phyloP scores from a whole-genome alignment of 2,888 invertebrate genomes.

The Anorthoa munda region DNA sequence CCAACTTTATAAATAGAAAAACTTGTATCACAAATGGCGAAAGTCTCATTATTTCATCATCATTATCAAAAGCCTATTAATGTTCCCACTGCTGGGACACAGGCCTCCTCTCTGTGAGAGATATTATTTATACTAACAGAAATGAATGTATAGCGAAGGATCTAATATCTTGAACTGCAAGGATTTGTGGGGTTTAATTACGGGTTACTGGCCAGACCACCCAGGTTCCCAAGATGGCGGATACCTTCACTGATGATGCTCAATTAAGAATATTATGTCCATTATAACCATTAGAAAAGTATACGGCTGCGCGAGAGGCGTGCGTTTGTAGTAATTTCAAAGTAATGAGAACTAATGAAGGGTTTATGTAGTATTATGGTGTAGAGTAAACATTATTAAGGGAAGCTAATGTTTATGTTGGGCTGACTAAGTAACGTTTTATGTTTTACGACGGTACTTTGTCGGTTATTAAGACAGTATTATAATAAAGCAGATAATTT shows the following conservation, averaged over 20 bases:
- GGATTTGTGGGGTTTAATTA: constrained; percentile 72
- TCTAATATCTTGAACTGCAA: constrained; percentile 51
- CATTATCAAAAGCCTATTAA: no score
- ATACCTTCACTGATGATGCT: constrained; percentile 62
- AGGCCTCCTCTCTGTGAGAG: no score
- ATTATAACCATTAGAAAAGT: constrained; percentile 71
- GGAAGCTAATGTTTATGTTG: constrained; percentile 21
- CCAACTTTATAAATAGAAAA: constrained; percentile 46
- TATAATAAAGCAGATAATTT: not conserved
- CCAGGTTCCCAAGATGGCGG: constrained; percentile 62
- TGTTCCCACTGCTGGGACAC: no score
- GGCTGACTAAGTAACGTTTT: not conserved
- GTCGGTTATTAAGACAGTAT: constrained; percentile 6
- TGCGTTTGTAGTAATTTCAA: constrained; percentile 54
- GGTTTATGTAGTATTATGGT: constrained; percentile 38
- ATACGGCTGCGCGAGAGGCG: constrained; percentile 54
- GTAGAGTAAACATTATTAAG: constrained; percentile 52
- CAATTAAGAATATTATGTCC: constrained; percentile 71
- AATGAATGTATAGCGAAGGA: constrained; percentile 39
- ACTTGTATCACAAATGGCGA: constrained; percentile 21
- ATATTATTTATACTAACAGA: constrained; percentile 37
- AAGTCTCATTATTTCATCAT: constrained; percentile 37
- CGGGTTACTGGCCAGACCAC: constrained; percentile 71
- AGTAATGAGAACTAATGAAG: constrained; percentile 53
- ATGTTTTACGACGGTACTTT: constrained; percentile 28